Evolutionary conservation across 2,797 vertebrate species (phyloP), one percentile per base, ranked within the genome.

Genomic region (Tapirus indicus): DNA sequence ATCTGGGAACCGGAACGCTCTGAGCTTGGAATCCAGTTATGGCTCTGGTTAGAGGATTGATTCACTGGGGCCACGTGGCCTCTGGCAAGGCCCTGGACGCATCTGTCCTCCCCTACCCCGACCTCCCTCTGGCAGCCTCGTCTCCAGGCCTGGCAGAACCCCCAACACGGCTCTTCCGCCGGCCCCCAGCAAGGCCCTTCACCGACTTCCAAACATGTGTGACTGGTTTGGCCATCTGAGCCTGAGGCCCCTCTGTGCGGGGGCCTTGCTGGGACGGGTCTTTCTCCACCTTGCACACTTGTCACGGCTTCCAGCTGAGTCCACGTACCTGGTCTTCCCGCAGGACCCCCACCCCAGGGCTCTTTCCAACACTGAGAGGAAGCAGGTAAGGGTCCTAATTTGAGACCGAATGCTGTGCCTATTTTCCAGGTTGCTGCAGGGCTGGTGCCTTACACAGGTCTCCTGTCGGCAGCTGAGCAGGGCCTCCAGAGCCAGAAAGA

Each of bases 171-270:
- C 88, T 95, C 79, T 97, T 96, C 93, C 94, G 95, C 74, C 88
- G 93, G 89, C 80, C 95, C 88, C 91, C 94, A 96, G 93, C 92
- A 74, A 97, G 74, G 93, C 64, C 68, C 82, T 58, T 90, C 69
- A n/a, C 62, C 86, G 95, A 91, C 87, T 87, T 97, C 95, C 97
- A 97, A 97, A 93, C 91, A 96, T 86, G 75, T 98, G 90, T 54
- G 71, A 88, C 75, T 96, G 64, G 66, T 96, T 97, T 97, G 96
- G 88, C 88, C 89, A 93, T 94, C 25, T 75, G 84, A 71, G 72
- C 62, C 23, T 5, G 84, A 93, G 92, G 84, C 62, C n/a, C 54
- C 79, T 96, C 87, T 78, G 92, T 2, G 62, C 47, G 49, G 23
- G 47, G 68, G 41, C 5, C 58, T 91, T 20, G 47, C 13, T 13